Conservation (phyloP, 1,140 invertebrate species). For the Drosophila pectinifera region DNA sequence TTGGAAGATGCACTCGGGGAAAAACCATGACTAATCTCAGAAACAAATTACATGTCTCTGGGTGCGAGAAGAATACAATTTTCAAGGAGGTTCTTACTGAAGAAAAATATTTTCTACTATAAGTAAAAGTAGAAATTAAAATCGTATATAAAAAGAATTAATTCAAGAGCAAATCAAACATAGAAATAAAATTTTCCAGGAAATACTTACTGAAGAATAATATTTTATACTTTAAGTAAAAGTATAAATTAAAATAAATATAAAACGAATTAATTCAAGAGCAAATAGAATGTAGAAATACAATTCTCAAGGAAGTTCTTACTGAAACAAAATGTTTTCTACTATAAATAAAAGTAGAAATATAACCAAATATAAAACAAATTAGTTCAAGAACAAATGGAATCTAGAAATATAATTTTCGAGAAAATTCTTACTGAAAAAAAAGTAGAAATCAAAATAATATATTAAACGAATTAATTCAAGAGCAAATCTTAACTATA, state of each 20-base stretch:
- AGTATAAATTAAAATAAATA: background rate
- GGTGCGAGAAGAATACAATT: background rate
- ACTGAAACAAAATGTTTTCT: background rate
- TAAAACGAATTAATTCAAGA: background rate
- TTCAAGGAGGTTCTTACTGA: no score
- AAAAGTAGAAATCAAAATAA: no score
- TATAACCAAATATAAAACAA: background rate
- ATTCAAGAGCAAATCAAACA: background rate
- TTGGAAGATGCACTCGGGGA: slow-evolving; percentile 4
- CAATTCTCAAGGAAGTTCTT: background rate
- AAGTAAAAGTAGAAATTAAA: background rate
- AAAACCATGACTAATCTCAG: background rate
- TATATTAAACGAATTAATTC: no score
- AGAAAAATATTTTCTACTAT: background rate
- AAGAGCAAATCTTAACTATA: no score
- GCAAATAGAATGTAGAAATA: no score
- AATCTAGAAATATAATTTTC: background rate
- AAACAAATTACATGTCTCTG: background rate
- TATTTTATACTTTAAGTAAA: background rate
- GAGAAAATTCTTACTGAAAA: no score
- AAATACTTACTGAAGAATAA: background rate
- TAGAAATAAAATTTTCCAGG: background rate
- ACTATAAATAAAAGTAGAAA: background rate
- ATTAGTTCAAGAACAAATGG: background rate
- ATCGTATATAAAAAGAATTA: background rate